phyloP scores from a whole-genome alignment of 2,113 vertebrate species.

The Phrynocephalus versicolor region DNA sequence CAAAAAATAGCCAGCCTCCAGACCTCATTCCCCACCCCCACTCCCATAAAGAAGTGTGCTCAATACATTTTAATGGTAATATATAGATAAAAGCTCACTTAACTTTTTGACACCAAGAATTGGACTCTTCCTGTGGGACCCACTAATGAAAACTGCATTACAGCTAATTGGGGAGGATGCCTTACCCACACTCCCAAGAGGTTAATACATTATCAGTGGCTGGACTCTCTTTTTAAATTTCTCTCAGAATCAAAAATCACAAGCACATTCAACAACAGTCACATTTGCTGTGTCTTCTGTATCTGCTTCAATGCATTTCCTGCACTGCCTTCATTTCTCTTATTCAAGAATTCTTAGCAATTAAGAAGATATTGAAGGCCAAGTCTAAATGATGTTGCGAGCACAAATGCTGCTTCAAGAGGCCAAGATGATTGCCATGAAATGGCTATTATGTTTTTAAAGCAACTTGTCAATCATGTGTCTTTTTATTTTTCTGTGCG shows the following conservation, averaged over 20 bases:
- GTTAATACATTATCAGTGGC: slow-evolving; percentile 42
- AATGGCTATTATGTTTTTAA: background rate
- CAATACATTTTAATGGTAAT: background rate
- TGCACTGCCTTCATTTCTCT: background rate
- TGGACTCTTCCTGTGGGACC: slow-evolving; percentile 31
- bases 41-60: background rate
- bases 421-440: slow-evolving; percentile 12
- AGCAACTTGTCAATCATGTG: background rate
- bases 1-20: background rate
- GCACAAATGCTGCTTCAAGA: background rate
- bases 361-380: slow-evolving; percentile 5
- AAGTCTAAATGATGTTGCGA: slow-evolving; percentile 8
- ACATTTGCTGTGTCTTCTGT: slow-evolving; percentile 12
- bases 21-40: background rate
- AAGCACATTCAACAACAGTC: slow-evolving; percentile 33
- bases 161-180: slow-evolving; percentile 35
- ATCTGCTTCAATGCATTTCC: background rate
- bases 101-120: slow-evolving; percentile 44
- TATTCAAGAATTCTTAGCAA: slow-evolving; percentile 10
- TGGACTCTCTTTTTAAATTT: slow-evolving; percentile 29
- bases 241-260: slow-evolving; percentile 7
- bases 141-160: slow-evolving; percentile 55
- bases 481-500: background rate
- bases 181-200: slow-evolving; percentile 9
- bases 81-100: background rate